Evolutionary conservation across 2,888 invertebrate species (phyloP).

Genomic region (Nysson spinosus): DNA sequence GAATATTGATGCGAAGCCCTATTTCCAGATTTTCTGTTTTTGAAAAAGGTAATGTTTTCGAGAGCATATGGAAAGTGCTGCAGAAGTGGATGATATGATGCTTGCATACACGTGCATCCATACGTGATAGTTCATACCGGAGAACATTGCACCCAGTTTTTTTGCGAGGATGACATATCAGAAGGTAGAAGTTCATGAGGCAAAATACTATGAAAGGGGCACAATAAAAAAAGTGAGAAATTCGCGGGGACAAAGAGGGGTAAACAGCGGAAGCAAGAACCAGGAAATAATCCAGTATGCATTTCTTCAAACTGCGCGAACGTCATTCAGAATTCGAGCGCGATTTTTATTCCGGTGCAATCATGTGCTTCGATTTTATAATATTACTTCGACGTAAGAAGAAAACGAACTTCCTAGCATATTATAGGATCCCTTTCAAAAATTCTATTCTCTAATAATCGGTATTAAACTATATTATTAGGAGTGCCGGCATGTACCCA

Average conservation of each 20-base stretch:
- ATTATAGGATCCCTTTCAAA: slow-evolving; percentile 25
- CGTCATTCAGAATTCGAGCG: slow-evolving; percentile 35
- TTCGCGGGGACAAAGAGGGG: slow-evolving; percentile 30
- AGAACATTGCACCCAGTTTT: too few relatives aligned
- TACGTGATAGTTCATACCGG: too few relatives aligned
- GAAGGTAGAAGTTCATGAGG: slow-evolving; percentile 24
- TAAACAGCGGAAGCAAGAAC: slow-evolving; percentile 25
- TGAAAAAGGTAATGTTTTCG: too few relatives aligned
- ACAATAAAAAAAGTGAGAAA: slow-evolving; percentile 6
- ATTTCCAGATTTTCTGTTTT: too few relatives aligned
- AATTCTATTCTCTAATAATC: too few relatives aligned
- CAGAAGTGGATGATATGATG: too few relatives aligned
- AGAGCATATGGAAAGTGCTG: too few relatives aligned
- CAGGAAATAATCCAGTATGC: slow-evolving; percentile 30
- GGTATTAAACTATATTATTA: too few relatives aligned
- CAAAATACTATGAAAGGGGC: slow-evolving; percentile 21
- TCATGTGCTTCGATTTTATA: slow-evolving; percentile 41
- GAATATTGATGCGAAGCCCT: too few relatives aligned
- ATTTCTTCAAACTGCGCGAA: slow-evolving; percentile 30
- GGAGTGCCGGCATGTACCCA: too few relatives aligned
- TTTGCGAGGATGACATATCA: too few relatives aligned
- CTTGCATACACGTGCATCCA: too few relatives aligned
- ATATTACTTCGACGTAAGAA: slow-evolving; percentile 9
- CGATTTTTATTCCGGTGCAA: slow-evolving; percentile 45
- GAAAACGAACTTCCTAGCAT: slow-evolving; percentile 16